Percentiles rank a stretch among this genome's conserved stretches.
phyloP scores from a whole-genome alignment of 2,113 vertebrate species.

The Syrrhaptes paradoxus region DNA sequence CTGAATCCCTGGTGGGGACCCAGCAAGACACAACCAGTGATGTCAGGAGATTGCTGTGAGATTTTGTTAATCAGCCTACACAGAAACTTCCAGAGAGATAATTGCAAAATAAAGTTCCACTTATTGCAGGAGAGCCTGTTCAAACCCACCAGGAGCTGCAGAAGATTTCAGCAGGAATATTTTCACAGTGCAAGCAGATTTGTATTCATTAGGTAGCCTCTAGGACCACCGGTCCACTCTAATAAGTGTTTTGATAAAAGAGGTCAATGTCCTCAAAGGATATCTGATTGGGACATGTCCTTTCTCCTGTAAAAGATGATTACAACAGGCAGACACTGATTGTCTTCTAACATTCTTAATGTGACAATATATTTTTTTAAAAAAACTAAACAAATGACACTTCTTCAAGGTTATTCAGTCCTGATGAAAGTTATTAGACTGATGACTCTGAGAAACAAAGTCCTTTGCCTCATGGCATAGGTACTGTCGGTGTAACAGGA shows the following conservation, averaged over 20 bases:
- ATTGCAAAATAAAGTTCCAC: background rate
- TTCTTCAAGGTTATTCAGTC: background rate
- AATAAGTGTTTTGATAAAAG: slow-evolving; percentile 33
- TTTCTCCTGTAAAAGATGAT: slow-evolving; percentile 28
- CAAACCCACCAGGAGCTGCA: fast-evolving
- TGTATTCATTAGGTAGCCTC: background rate
- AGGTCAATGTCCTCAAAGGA: background rate
- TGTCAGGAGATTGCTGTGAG: background rate
- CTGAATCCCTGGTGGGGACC: background rate
- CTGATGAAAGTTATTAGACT: background rate
- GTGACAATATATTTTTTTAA: background rate
- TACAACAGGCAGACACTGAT: background rate
- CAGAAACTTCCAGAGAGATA: background rate
- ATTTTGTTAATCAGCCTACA: background rate
- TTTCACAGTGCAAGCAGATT: background rate
- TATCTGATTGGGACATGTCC: background rate
- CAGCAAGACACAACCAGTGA: background rate
- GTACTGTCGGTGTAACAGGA: background rate
- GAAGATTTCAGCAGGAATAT: background rate
- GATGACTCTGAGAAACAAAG: background rate
- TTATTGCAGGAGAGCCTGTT: background rate
- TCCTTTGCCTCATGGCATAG: background rate
- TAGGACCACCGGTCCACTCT: background rate
- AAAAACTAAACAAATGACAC: background rate
- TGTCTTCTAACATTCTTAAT: background rate